These are phyloP conservation scores for Orientallactaga sibirica DNA, from an alignment of 2,797 vertebrate species.

Conservation along the genomic window DNA sequence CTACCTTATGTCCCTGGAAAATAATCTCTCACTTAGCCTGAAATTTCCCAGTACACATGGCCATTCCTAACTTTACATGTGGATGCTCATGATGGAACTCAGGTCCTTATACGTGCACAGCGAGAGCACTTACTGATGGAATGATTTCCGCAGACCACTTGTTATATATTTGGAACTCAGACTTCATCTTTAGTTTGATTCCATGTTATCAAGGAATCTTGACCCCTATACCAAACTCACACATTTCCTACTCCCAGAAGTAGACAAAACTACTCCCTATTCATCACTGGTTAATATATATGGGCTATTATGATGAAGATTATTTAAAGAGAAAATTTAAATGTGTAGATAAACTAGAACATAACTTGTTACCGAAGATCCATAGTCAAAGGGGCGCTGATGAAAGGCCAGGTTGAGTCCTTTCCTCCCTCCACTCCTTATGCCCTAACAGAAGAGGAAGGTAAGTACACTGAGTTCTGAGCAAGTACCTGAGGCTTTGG, in stretches of 20 bases:
- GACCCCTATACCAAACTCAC: neutral
- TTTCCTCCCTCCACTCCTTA: neutral
- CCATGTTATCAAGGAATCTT: neutral
- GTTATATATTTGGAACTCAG: neutral
- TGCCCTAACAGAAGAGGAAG: neutral
- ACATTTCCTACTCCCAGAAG: neutral
- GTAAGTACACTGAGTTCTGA: neutral
- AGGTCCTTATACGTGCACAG: too few relatives aligned
- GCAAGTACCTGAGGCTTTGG: accelerated
- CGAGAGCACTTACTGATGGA: too few relatives aligned
- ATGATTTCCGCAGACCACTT: too few relatives aligned
- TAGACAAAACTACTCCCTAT: neutral
- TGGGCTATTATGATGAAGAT: neutral
- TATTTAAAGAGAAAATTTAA: neutral
- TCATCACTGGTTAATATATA: neutral
- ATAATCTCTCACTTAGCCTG: too few relatives aligned
- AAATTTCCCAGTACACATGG: too few relatives aligned
- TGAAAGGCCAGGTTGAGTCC: neutral
- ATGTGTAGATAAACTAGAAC: neutral
- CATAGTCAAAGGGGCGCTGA: neutral
- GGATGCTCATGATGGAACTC: too few relatives aligned
- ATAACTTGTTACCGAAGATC: neutral
- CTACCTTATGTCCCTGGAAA: too few relatives aligned
- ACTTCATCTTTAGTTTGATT: neutral
- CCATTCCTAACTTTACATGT: too few relatives aligned